Base-by-base conservation (phyloP, 2,888 invertebrate genomes). In the Saturnia japonica region DNA sequence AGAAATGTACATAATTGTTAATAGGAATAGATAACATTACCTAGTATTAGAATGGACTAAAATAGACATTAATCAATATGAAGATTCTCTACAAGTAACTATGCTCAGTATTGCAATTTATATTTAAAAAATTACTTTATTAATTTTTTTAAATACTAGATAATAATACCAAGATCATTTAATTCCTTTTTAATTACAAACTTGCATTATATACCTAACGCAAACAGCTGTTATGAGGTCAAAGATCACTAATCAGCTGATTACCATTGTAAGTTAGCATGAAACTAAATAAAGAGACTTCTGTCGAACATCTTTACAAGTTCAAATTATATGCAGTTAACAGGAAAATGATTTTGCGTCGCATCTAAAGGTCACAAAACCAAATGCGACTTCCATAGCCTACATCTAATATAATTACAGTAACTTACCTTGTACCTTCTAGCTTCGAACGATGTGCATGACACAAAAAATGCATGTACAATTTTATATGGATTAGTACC, bases 401-500 rank as follows among this genome's bases (percentile, higher is more conserved):
- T 68, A 43, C 68, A 43, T 66, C 67, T 73, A 71, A 28, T 60
- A 60, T 60, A 72, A 34, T 57, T 64, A 22, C 60, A 47, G 57
- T 42, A 69, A 77, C 85, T 85, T 85, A 98, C 98, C 97, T 98
- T 98, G 83, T 97, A 96, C 89, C 96, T 95, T 81, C 97, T 95
- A 77, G 97, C 96, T 91, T 97, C 97, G 79, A 95, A 95, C 74
- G 97, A 96, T 71, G 97, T 96, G 88, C 97, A 96, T 76, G 97
- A 96, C 72, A 97, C 96, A 90, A 98, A 98, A 92, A 96, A 97
- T 76, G 97, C 96, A 94, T 98, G 97, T 81, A 98, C 96, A 81
- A 98, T 95, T 92, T 95, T 95, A 88, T 96, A 97, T 68, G 96
- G 95, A 87, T 95, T 95, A 76, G 96, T 95, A 80, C 97, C 97